A percentile compares a stretch with the other conserved stretches of the same genome.
These are phyloP conservation scores for Psittacula cyanocephala DNA, from an alignment of 2,113 vertebrate species.

Conservation along the genomic window DNA sequence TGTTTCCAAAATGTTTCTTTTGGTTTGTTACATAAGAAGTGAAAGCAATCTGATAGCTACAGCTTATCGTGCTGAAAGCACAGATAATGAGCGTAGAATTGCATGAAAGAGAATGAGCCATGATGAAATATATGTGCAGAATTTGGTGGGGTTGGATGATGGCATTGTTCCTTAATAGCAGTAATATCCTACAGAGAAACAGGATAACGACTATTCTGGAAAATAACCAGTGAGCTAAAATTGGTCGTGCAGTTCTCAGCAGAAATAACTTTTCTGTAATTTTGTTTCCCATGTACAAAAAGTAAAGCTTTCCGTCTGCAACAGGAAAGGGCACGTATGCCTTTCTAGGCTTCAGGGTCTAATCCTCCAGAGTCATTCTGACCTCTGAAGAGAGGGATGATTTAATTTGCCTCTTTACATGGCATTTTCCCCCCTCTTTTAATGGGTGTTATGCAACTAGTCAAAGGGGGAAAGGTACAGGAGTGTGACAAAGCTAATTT, in stretches of 20 bases:
- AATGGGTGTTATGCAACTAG: neutral
- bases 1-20: neutral
- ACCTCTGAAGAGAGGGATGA: neutral
- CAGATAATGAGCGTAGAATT: neutral
- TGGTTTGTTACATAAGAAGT: neutral
- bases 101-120: neutral
- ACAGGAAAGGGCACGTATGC: neutral
- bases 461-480: neutral
- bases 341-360: neutral
- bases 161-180: neutral
- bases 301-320: neutral
- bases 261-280: neutral
- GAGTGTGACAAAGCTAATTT: neutral
- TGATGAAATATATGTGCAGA: neutral
- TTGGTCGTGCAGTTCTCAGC: rapidly evolving
- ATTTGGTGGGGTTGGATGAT: neutral
- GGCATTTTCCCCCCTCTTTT: neutral
- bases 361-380: neutral
- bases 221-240: neutral
- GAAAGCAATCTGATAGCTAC: neutral
- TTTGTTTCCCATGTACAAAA: neutral
- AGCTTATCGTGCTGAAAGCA: neutral
- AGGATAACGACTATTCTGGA: neutral
- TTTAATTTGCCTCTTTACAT: neutral
- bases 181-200: neutral